phyloP scores from a whole-genome alignment of 2,888 invertebrate genomes.

The Acrobasis repandana region DNA sequence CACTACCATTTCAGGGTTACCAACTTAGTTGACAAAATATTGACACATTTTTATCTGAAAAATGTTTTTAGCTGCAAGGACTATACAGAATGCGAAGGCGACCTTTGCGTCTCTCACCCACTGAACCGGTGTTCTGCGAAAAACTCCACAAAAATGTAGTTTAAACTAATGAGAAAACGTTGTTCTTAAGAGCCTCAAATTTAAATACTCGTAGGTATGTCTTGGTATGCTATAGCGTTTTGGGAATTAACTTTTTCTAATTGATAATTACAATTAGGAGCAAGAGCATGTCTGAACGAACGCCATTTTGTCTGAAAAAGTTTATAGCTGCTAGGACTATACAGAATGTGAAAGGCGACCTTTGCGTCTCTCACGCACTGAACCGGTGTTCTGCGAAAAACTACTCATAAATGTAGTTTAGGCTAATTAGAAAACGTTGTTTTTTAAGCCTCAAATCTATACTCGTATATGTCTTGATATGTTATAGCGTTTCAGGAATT shows the following conservation, averaged over 20 bases:
- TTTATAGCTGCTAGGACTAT: not conserved
- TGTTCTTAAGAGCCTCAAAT: too few relatives aligned
- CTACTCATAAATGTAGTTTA: not conserved
- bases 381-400: constrained; percentile 33
- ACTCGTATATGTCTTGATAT: too few relatives aligned
- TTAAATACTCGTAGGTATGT: too few relatives aligned
- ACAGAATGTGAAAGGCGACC: constrained; percentile 46
- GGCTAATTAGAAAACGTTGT: too few relatives aligned
- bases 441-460: too few relatives aligned
- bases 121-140: constrained; percentile 35
- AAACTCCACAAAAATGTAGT: not conserved
- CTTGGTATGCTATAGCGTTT: too few relatives aligned
- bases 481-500: too few relatives aligned
- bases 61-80: not conserved
- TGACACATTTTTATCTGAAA: not conserved
- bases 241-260: too few relatives aligned
- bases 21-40: not conserved
- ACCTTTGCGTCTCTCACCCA: constrained; percentile 57
- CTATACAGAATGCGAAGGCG: constrained; percentile 34
- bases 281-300: too few relatives aligned
- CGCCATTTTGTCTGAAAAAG: not conserved
- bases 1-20: too few relatives aligned
- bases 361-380: constrained; percentile 51
- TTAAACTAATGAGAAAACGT: too few relatives aligned
- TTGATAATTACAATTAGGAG: too few relatives aligned